A percentile compares a stretch with the other conserved stretches of the same genome.
These are phyloP conservation scores for Larimichthys crocea DNA, from an alignment of 2,113 vertebrate genomes.

Conservation along the genomic window DNA sequence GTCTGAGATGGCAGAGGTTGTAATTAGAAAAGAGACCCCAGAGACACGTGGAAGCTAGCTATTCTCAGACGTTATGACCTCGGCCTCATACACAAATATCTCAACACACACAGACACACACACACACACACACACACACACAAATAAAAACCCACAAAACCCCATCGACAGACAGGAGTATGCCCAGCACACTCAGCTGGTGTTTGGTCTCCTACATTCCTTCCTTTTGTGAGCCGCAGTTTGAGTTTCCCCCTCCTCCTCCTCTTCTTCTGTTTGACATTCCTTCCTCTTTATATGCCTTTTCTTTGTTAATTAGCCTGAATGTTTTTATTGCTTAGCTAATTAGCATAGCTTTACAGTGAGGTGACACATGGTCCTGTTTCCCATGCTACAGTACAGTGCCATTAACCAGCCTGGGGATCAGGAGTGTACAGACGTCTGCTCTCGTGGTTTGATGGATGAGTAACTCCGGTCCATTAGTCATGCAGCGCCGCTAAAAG, in stretches of 20 bases:
- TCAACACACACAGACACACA: background rate
- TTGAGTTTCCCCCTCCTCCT: slow-evolving; percentile 13
- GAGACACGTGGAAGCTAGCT: slow-evolving; percentile 20
- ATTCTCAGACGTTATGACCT: slow-evolving; percentile 39
- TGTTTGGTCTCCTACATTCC: slow-evolving; percentile 62
- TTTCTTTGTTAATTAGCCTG: slow-evolving; percentile 70
- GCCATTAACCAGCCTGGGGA: slow-evolving; percentile 13
- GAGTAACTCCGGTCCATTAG: slow-evolving; percentile 54
- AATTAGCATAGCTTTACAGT: slow-evolving; percentile 74
- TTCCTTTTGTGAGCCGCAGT: slow-evolving; percentile 56
- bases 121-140: slow-evolving; percentile 4
- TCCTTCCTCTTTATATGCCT: slow-evolving; percentile 60
- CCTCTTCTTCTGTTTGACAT: slow-evolving; percentile 59
- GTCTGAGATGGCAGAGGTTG: slow-evolving; percentile 14
- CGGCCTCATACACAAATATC: slow-evolving; percentile 9
- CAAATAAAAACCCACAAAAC: slow-evolving; percentile 13
- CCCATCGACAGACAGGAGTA: slow-evolving; percentile 25
- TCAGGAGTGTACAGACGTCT: slow-evolving; percentile 14
- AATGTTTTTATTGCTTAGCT: slow-evolving; percentile 68
- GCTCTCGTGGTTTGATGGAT: slow-evolving; percentile 57
- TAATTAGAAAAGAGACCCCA: slow-evolving; percentile 40
- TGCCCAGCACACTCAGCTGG: slow-evolving; percentile 44
- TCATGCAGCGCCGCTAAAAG: slow-evolving; percentile 50
- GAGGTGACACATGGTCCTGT: slow-evolving; percentile 61
- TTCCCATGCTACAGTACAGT: slow-evolving; percentile 53